phyloP scores from a whole-genome alignment of 2,888 invertebrate genomes.

The Hoplodrina blanda region DNA sequence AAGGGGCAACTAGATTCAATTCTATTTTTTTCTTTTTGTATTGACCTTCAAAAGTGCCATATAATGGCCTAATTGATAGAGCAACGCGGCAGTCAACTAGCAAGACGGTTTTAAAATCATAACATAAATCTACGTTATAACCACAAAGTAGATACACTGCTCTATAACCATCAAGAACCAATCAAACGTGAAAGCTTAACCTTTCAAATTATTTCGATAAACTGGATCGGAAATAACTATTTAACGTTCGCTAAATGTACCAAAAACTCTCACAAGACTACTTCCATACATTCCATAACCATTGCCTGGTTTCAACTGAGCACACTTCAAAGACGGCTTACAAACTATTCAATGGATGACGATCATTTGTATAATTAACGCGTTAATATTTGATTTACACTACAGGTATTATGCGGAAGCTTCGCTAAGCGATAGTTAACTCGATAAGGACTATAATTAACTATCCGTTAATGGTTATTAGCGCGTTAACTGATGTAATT shows the following conservation, averaged over 20 bases:
- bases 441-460: conserved; percentile 63
- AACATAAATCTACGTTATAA: conserved; percentile 16
- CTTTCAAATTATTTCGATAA: conserved; percentile 40
- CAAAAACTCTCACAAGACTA: not conserved
- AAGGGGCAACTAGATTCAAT: too few species aligned
- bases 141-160: not conserved
- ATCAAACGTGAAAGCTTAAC: conserved; percentile 49
- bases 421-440: conserved; percentile 52
- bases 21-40: too few species aligned
- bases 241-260: conserved; percentile 45
- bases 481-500: conserved; percentile 61
- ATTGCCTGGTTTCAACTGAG: not conserved
- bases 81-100: too few species aligned
- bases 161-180: conserved; percentile 20
- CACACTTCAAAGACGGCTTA: rapidly evolving
- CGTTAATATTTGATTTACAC: conserved; percentile 24
- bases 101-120: not conserved
- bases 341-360: conserved; percentile 22
- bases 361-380: not conserved
- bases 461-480: conserved; percentile 61
- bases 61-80: too few species aligned
- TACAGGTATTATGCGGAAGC: conserved; percentile 49
- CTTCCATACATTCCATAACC: not conserved
- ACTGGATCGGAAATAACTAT: conserved; percentile 50
- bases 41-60: too few species aligned